Evolutionary conservation across 2,888 invertebrate species (phyloP).

Genomic region (Biston betularia): DNA sequence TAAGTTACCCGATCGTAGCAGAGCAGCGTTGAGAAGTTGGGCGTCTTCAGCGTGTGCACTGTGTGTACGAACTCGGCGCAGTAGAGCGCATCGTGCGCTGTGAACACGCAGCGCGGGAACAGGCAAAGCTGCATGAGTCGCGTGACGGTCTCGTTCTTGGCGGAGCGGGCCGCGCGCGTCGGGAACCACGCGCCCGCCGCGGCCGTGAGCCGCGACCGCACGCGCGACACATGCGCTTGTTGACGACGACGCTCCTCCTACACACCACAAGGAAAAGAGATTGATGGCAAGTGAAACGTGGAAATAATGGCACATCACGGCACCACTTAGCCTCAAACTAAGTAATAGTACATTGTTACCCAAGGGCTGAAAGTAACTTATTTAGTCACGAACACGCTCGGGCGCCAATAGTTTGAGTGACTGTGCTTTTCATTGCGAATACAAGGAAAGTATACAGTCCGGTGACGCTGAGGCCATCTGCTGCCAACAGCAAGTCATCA

Average conservation of each 20-base stretch:
- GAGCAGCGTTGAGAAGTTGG: conserved; percentile 98
- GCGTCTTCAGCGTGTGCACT: conserved; percentile 97
- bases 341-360: no score
- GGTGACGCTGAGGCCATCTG: no score
- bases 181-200: conserved; percentile 96
- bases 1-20: conserved; percentile 96
- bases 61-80: conserved; percentile 99
- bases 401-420: no score
- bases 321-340: no score
- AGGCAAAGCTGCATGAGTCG: conserved; percentile 98
- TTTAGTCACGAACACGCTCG: no score
- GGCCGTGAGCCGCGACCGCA: conserved; percentile 89
- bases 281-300: no score
- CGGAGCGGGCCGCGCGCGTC: conserved; percentile 93
- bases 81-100: conserved; percentile 97
- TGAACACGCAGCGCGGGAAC: conserved; percentile 98
- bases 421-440: no score
- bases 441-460: no score
- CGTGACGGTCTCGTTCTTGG: conserved; percentile 98
- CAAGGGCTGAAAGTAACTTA: no score
- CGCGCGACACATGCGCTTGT: conserved; percentile 96
- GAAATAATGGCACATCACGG: no score
- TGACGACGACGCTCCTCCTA: conserved; percentile 97
- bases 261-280: no score
- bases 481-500: no score